These are phyloP conservation scores for Aplocera efformata DNA, from an alignment of 2,888 invertebrate genomes.

Conservation along the genomic window DNA sequence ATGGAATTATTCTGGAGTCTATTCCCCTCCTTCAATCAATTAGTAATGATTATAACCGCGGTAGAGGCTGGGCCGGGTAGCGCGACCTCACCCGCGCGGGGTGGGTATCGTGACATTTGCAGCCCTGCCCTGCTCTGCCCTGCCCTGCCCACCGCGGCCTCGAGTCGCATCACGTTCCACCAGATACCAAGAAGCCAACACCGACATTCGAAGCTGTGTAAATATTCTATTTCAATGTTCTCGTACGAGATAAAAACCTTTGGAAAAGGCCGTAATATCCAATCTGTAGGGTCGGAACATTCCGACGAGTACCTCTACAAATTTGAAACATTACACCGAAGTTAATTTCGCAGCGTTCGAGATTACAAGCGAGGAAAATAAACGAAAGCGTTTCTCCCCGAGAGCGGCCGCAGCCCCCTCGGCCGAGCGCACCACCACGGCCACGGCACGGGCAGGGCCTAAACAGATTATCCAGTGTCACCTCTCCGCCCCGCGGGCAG, in stretches of 20 bases:
- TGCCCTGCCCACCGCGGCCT: constrained; percentile 10
- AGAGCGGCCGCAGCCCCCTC: constrained; percentile 18
- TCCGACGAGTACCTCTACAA: too few species aligned
- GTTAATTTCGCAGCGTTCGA: neutral
- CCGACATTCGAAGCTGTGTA: constrained; percentile 4
- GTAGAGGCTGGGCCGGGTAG: constrained; percentile 9
- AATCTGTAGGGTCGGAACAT: too few species aligned
- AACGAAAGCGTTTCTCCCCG: constrained; percentile 9
- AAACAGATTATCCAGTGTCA: constrained; percentile 53
- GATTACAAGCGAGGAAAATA: constrained; percentile 21
- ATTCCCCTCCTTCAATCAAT: too few species aligned
- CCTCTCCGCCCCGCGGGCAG: constrained; percentile 23
- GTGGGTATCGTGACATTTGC: constrained; percentile 57
- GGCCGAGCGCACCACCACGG: constrained; percentile 16
- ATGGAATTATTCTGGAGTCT: too few species aligned
- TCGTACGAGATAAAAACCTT: too few species aligned
- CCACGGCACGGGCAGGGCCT: constrained; percentile 32
- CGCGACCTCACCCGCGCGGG: constrained; percentile 33
- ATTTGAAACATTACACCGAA: constrained; percentile 3
- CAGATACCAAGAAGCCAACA: constrained; percentile 32
- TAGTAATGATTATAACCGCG: constrained; percentile 37
- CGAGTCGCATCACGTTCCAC: constrained; percentile 38
- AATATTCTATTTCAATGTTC: neutral
- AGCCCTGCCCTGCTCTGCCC: constrained; percentile 21
- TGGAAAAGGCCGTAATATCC: too few species aligned